Evolutionary conservation across 2,113 vertebrate genomes (phyloP).

Genomic region (Tragelaphus imberbis): DNA sequence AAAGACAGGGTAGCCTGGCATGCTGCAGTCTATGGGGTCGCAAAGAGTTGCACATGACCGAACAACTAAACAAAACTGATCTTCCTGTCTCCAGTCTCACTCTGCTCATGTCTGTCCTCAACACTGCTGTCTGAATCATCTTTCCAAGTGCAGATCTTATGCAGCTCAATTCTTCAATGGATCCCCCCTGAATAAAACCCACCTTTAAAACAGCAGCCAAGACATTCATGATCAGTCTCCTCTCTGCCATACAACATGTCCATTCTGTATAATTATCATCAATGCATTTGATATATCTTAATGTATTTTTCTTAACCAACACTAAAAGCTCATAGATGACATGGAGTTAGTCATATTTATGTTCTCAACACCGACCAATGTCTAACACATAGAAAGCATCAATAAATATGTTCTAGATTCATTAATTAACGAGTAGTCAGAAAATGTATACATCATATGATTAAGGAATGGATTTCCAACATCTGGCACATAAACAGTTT

Average conservation of each 20-base stretch:
- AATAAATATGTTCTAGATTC: background rate
- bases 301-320: conserved; percentile 24
- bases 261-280: background rate
- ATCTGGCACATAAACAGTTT: background rate
- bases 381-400: background rate
- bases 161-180: background rate
- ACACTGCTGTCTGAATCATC: background rate
- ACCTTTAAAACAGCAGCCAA: background rate
- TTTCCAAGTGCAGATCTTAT: background rate
- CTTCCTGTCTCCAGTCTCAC: background rate
- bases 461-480: background rate
- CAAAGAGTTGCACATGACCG: background rate
- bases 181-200: background rate
- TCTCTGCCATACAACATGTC: background rate
- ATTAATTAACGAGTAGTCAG: background rate
- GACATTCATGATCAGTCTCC: background rate
- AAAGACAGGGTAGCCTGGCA: background rate
- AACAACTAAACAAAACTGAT: background rate
- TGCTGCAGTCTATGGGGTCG: background rate
- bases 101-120: background rate
- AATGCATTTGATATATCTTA: background rate
- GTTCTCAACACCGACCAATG: background rate
- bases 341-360: background rate
- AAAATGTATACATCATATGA: background rate
- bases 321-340: background rate